A percentile compares a stretch with the other conserved stretches of the same genome.
These are phyloP conservation scores for Shargacucullia verbasci DNA, from an alignment of 2,888 invertebrate species.

Conservation along the genomic window DNA sequence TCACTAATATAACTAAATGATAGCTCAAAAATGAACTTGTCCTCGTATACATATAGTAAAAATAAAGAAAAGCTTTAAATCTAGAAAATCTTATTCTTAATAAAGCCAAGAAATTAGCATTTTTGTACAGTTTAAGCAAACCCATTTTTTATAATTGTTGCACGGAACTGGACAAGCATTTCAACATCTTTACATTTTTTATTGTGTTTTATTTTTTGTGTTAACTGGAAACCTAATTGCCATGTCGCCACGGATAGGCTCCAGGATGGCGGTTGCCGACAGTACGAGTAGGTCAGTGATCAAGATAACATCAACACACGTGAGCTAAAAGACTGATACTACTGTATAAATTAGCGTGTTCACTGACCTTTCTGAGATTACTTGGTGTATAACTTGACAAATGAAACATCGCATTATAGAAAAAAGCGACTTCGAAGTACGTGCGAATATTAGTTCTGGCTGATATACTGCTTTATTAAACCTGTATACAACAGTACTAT, in stretches of 20 bases:
- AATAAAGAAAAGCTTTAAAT: too few species aligned
- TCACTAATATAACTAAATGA: too few species aligned
- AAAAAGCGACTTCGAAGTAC: neutral
- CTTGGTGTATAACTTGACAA: conserved; percentile 7
- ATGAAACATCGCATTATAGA: neutral
- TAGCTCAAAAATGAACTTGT: too few species aligned
- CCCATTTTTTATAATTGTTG: too few species aligned
- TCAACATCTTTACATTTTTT: neutral
- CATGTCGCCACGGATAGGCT: conserved; percentile 4
- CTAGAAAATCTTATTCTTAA: too few species aligned
- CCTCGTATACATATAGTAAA: too few species aligned
- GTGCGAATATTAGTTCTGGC: neutral
- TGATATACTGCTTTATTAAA: neutral
- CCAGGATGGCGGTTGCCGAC: conserved; percentile 10
- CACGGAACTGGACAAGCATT: too few species aligned
- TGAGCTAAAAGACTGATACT: conserved; percentile 27
- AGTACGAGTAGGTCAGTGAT: conserved; percentile 3
- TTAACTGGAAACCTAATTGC: conserved; percentile 13
- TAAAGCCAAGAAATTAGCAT: too few species aligned
- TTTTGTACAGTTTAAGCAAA: too few species aligned
- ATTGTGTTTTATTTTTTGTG: neutral
- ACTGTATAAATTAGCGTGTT: conserved; percentile 25
- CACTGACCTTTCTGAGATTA: conserved; percentile 31
- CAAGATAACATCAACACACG: conserved; percentile 44
- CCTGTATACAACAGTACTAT: too few species aligned